Evolutionary conservation across 2,797 vertebrate genomes (phyloP), one percentile per base, ranked within the genome.

Genomic region (Periophthalmus magnuspinnatus): DNA sequence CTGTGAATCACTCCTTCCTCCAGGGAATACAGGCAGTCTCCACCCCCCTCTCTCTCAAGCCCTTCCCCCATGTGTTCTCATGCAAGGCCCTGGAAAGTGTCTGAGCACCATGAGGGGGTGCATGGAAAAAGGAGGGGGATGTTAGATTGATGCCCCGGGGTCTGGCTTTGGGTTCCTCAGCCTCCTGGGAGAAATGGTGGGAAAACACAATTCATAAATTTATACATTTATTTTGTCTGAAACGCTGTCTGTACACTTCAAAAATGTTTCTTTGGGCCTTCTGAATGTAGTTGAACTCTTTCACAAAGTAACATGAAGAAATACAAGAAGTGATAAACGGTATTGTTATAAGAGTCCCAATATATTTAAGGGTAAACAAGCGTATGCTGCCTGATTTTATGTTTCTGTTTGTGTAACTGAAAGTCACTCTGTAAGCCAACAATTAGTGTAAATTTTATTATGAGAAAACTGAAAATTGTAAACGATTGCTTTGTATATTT

Each of bases 1-100:
- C 94, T 96, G 94, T 97, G 96, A 97, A 96, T 98, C 96, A 96
- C 93, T 93, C 89, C 41, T 88, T 94, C 96, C 96, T 94, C 93
- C 91, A 92, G 90, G 94, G 93, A 94, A 93, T 93, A 77, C 48
- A 69, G 74, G 76, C 81, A 74, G 92, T 92, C 93, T 94, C 94
- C 93, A 90, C 94, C 93, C 82, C 91, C 90, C 93, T 92, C 91
- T 75, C 77, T 81, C 62, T 81, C 65, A 24, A 61, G 72, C 86
- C 83, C 83, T 76, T 77, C 85, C 86, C 88, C 84, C 84, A 74
- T 74, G 78, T 75, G 76, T 82, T 86, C 88, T 90, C 85, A 86
- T 86, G 85, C 79, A 72, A 83, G 84, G 85, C 85, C 85, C 87
- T 90, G 90, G 88, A 92, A 92, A 92, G 89, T 90, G 88, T 86